A percentile compares a stretch with the other conserved stretches of the same genome.
These are phyloP conservation scores for Xanthostigma xanthostigma DNA, from an alignment of 2,888 invertebrate species.

Conservation along the genomic window DNA sequence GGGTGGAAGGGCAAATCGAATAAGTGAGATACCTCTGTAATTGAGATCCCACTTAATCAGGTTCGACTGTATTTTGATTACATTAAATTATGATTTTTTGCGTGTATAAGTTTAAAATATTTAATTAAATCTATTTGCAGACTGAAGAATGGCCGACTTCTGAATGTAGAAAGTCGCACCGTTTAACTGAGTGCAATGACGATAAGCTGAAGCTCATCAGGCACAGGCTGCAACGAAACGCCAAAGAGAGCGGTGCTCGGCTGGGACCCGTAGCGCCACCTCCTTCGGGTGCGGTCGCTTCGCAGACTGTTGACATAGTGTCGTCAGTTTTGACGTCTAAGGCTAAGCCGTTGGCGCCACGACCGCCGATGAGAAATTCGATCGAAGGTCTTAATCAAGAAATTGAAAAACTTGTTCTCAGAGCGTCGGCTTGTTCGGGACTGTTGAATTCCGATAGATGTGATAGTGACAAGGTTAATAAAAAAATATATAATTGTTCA, in stretches of 20 bases:
- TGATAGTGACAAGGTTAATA: conserved; percentile 11
- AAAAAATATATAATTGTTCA: no score
- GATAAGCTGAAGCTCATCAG: conserved; percentile 42
- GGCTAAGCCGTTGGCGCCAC: conserved; percentile 35
- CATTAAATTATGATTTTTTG: no score
- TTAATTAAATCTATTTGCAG: conserved; percentile 27
- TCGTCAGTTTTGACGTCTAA: conserved; percentile 11
- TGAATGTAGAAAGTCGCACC: conserved; percentile 33
- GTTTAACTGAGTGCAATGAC: conserved; percentile 34
- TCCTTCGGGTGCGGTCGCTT: conserved; percentile 21
- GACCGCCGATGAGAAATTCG: conserved; percentile 63
- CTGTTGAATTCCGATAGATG: conserved; percentile 16
- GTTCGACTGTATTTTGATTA: no score
- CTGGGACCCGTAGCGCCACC: conserved; percentile 29
- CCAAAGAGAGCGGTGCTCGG: conserved; percentile 34
- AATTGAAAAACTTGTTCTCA: conserved; percentile 64
- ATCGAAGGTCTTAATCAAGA: conserved; percentile 80
- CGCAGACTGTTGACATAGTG: conserved; percentile 21
- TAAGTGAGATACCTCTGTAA: no score
- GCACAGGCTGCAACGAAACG: conserved; percentile 41
- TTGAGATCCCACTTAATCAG: no score
- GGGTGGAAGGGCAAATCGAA: no score
- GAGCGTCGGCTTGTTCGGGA: conserved; percentile 31
- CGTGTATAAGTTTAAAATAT: no score
- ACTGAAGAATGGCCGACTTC: conserved; percentile 46